These are phyloP conservation scores for Anagrus nilaparvatae DNA, from an alignment of 1,140 invertebrate genomes.

Conservation along the genomic window DNA sequence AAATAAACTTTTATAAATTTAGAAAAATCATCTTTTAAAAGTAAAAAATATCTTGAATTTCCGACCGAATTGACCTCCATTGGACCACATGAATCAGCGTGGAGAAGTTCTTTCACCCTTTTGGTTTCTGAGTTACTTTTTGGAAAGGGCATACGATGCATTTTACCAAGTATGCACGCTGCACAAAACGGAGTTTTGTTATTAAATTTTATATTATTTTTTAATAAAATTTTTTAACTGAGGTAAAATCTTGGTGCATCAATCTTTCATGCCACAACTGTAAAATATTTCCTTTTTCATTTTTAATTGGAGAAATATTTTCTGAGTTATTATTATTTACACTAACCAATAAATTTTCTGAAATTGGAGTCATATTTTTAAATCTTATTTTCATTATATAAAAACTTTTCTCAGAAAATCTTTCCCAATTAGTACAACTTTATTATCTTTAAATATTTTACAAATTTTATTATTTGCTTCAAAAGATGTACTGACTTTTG, in stretches of 20 bases:
- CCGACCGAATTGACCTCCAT: neutral
- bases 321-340: conserved; percentile 17
- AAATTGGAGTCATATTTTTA: conserved; percentile 8
- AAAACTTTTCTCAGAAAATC: neutral
- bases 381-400: conserved; percentile 10
- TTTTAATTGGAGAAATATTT: too few relatives aligned
- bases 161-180: conserved; percentile 28
- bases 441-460: neutral
- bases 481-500: conserved; percentile 6
- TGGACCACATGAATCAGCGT: neutral
- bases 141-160: conserved; percentile 1
- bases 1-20: neutral
- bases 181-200: too few relatives aligned
- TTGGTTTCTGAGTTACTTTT: conserved; percentile 2
- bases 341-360: conserved; percentile 14
- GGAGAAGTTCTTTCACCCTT: neutral
- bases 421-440: neutral
- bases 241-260: conserved; percentile 32
- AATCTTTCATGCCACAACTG: conserved; percentile 33
- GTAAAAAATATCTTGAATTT: conserved; percentile 1
- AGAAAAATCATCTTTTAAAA: conserved; percentile 1
- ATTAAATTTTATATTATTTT: conserved; percentile 18
- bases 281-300: conserved; percentile 10
- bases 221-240: conserved; percentile 27
- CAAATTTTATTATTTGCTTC: conserved; percentile 1